Conservation (phyloP, 2,113 vertebrate species). For the Porphyrio hochstetteri region DNA sequence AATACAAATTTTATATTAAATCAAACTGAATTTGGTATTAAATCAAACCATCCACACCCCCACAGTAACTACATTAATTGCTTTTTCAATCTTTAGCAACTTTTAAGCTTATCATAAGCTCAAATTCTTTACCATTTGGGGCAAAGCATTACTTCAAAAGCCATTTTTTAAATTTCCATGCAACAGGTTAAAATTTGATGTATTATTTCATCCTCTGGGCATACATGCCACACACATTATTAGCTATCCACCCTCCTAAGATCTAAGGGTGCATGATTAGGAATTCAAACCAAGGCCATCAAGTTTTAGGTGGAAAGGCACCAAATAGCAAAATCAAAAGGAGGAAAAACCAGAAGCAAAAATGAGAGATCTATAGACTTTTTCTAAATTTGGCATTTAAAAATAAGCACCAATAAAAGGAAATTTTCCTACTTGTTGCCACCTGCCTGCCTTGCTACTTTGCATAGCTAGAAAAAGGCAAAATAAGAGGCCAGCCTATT, state of each 20-base stretch:
- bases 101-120: neutral
- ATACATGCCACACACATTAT: neutral
- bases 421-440: conserved; percentile 58
- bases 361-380: neutral
- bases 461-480: conserved; percentile 75
- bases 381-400: neutral
- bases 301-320: neutral
- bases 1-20: neutral
- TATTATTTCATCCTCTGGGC: neutral
- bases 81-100: neutral
- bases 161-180: neutral
- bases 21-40: neutral
- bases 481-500: conserved; percentile 71
- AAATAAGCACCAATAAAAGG: neutral
- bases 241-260: neutral
- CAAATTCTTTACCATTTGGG: neutral
- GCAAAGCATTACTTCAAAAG: neutral
- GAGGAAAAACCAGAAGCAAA: neutral
- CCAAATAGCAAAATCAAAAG: neutral
- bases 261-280: neutral
- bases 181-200: neutral
- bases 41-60: neutral
- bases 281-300: neutral
- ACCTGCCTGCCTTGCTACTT: conserved; percentile 74
- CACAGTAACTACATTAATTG: neutral